Conservation (phyloP, 2,797 vertebrate species). For the Luscinia luscinia region DNA sequence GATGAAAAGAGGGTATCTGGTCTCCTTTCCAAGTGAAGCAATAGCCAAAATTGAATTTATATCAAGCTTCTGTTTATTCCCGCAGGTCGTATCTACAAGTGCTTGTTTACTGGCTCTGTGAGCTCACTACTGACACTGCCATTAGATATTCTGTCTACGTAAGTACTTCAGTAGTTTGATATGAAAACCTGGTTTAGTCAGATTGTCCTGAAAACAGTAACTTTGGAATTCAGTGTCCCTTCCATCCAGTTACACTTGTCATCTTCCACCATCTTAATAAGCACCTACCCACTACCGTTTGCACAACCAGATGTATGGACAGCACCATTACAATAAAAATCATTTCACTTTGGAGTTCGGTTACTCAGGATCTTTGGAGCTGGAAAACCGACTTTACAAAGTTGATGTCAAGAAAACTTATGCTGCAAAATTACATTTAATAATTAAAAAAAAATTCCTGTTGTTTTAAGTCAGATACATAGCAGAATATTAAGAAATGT, state of each 20-base stretch:
- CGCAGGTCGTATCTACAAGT: slow-evolving; percentile 97
- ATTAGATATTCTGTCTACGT: slow-evolving; percentile 98
- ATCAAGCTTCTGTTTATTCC: neutral
- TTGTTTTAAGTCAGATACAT: neutral
- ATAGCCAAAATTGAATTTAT: neutral
- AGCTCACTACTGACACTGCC: slow-evolving; percentile 97
- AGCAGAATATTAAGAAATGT: neutral
- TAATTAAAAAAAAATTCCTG: neutral
- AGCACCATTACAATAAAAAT: neutral
- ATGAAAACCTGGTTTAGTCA: neutral
- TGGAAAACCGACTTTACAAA: neutral
- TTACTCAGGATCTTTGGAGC: neutral
- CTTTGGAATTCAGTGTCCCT: neutral
- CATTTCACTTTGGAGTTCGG: neutral
- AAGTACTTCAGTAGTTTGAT: slow-evolving; percentile 73
- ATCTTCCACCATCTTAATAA: neutral
- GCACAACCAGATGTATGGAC: accelerated
- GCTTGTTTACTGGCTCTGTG: slow-evolving; percentile 98
- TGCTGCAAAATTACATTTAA: neutral
- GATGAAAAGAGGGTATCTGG: neutral
- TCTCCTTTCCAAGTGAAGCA: neutral
- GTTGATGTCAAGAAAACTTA: neutral
- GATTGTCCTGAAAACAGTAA: neutral
- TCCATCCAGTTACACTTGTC: neutral
- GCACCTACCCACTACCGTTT: neutral